phyloP scores from a whole-genome alignment of 2,888 invertebrate species.

The Bugula neritina region DNA sequence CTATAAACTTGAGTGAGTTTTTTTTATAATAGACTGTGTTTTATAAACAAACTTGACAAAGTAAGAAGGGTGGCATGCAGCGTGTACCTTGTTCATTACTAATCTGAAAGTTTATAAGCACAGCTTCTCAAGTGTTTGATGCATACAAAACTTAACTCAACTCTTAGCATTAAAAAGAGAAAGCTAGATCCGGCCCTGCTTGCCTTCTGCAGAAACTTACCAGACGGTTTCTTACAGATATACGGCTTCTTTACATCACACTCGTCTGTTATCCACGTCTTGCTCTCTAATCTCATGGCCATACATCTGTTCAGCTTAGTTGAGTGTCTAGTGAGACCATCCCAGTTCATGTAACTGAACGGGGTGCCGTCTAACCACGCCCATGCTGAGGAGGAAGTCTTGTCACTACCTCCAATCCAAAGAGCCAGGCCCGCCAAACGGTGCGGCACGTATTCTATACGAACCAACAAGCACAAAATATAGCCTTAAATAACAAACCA shows the following conservation, averaged over 20 bases:
- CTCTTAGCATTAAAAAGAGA: no score
- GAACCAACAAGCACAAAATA: no score
- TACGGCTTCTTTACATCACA: slow-evolving; percentile 6
- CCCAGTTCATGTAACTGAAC: slow-evolving; percentile 16
- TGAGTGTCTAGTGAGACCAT: background rate
- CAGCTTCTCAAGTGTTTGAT: no score
- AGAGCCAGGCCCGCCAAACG: background rate
- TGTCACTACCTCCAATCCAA: slow-evolving; percentile 21
- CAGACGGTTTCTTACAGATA: background rate
- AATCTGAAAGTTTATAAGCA: no score
- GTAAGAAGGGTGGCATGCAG: background rate
- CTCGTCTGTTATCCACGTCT: slow-evolving; percentile 2
- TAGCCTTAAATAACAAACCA: no score
- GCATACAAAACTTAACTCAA: no score
- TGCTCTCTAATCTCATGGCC: background rate
- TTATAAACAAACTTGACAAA: no score
- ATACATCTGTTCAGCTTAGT: background rate
- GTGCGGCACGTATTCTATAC: slow-evolving; percentile 7
- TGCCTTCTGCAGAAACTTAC: no score
- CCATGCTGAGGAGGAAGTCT: slow-evolving; percentile 10
- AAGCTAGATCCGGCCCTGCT: no score
- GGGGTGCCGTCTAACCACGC: background rate
- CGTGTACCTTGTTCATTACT: background rate
- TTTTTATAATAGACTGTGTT: no score
- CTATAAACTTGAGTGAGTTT: no score